A percentile compares a stretch with the other conserved stretches of the same genome.
Conservation (phyloP, 2,888 invertebrate genomes). For the Clusia tigrina region DNA sequence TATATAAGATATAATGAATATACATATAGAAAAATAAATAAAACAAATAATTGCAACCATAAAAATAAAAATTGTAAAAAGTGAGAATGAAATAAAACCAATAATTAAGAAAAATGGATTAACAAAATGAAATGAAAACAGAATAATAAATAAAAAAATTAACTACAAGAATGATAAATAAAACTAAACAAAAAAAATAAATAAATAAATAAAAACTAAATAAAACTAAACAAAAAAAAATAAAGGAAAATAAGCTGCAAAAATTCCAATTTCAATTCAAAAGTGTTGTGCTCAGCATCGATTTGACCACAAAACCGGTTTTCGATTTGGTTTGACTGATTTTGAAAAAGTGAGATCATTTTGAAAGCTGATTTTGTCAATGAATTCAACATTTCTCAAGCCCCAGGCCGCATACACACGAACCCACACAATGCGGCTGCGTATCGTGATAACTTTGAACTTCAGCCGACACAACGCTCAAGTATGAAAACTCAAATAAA, state of each 20-base stretch:
- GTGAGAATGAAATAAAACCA: no score
- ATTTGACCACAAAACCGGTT: constrained; percentile 66
- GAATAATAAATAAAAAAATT: neutral
- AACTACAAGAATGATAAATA: neutral
- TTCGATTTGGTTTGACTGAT: constrained; percentile 67
- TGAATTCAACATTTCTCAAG: constrained; percentile 58
- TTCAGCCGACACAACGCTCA: constrained; percentile 57
- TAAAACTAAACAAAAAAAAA: constrained; percentile 12
- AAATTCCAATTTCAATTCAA: constrained; percentile 9
- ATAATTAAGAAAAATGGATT: no score
- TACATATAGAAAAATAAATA: no score
- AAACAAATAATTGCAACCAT: no score
- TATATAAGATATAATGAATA: no score
- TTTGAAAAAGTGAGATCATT: constrained; percentile 66
- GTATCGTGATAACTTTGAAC: constrained; percentile 51
- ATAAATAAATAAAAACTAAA: neutral
- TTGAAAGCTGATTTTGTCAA: constrained; percentile 67
- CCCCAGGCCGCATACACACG: neutral
- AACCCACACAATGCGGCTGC: constrained; percentile 1
- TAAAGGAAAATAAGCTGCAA: neutral
- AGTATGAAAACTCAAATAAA: no score
- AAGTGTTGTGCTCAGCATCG: constrained; percentile 33
- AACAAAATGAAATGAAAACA: neutral
- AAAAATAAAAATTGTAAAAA: no score
- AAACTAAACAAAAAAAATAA: neutral